A percentile compares a stretch with the other conserved stretches of the same genome.
These are phyloP conservation scores for Exaiptasia diaphana DNA, from an alignment of 64 coral and sea anemone genomes.

Conservation along the genomic window DNA sequence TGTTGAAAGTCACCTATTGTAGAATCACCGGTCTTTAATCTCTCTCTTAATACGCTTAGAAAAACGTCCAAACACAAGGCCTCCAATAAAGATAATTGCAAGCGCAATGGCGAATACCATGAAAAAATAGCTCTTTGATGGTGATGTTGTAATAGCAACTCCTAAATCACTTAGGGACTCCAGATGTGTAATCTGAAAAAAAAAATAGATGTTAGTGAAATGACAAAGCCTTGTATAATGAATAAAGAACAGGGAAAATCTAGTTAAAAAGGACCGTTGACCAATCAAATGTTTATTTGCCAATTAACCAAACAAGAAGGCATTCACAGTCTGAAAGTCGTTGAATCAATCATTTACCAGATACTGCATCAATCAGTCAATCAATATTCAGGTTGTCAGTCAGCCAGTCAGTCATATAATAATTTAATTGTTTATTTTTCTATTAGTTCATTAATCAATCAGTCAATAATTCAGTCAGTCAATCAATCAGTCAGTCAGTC, in stretches of 20 bases:
- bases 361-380: no score
- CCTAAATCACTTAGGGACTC: constrained; percentile 63
- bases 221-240: background rate
- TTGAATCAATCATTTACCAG: no score
- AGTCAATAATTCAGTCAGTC: no score
- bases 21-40: constrained; percentile 63
- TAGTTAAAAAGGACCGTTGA: background rate
- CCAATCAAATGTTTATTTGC: no score
- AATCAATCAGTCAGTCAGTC: no score
- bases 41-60: constrained; percentile 79
- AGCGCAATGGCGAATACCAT: constrained; percentile 79
- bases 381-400: no score
- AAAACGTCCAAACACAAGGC: constrained; percentile 73
- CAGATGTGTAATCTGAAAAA: constrained; percentile 13
- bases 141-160: constrained; percentile 33
- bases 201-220: background rate
- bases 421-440: no score
- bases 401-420: no score
- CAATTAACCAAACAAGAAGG: no score
- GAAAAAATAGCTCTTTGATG: constrained; percentile 87
- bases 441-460: no score
- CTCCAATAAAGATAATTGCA: constrained; percentile 77
- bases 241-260: background rate
- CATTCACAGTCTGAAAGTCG: no score
- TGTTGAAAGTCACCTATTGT: no score